Evolutionary conservation across 1,140 invertebrate genomes (phyloP).

Genomic region (Tyrophagus putrescentiae): DNA sequence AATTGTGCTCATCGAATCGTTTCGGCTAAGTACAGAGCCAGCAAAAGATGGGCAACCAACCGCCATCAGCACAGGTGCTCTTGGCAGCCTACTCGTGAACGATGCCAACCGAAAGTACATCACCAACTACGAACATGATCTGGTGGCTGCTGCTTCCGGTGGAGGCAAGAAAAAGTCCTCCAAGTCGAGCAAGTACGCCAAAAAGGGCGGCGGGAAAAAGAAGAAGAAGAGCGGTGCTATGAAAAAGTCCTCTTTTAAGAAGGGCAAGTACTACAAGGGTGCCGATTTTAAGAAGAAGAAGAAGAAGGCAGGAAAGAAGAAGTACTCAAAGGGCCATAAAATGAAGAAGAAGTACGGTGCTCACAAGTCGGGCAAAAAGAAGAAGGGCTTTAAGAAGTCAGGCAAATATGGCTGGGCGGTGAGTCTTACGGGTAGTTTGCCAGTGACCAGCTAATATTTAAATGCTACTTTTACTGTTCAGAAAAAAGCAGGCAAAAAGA

Average conservation of each 20-base stretch:
- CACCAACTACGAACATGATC: not conserved
- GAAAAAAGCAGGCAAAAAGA: slow-evolving; percentile 16
- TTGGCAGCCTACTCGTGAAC: not conserved
- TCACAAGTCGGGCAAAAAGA: slow-evolving; percentile 13
- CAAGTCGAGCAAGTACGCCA: not conserved
- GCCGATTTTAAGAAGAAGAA: slow-evolving; percentile 12
- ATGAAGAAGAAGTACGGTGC: slow-evolving; percentile 7
- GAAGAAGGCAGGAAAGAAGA: slow-evolving; percentile 11
- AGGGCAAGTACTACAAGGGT: slow-evolving; percentile 5
- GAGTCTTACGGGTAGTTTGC: no score
- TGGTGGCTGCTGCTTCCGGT: slow-evolving; percentile 4
- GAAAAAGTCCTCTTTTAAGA: not conserved
- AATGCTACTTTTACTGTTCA: no score
- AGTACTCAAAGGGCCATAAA: slow-evolving; percentile 2
- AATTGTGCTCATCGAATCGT: slow-evolving; percentile 5
- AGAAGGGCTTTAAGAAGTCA: slow-evolving; percentile 16
- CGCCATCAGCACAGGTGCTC: no score
- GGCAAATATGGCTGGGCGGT: slow-evolving; percentile 16
- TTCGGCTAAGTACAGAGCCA: not conserved
- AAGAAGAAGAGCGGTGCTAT: slow-evolving; percentile 7
- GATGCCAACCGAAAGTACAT: not conserved
- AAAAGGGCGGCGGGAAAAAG: slow-evolving; percentile 7
- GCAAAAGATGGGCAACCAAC: no score
- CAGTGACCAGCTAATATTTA: no score
- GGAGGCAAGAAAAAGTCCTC: not conserved